Base-by-base conservation (phyloP, 2,888 invertebrate genomes). In the Bimastos eiseni region DNA sequence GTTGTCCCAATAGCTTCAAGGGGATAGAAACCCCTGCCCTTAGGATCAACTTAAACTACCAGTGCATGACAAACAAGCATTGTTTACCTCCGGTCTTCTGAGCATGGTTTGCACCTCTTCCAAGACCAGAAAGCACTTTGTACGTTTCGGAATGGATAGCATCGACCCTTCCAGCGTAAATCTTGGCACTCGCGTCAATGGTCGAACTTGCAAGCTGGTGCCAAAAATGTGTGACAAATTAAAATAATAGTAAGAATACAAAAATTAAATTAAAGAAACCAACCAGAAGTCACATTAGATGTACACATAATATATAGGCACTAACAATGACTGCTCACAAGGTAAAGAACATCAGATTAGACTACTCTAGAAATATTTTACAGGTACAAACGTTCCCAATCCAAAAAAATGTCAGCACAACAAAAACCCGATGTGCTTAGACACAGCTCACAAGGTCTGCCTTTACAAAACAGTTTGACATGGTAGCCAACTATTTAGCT, bases 121-220 rank as follows among this genome's bases (percentile, higher is more conserved):
- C 92, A 49, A 92, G 91, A 21, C 92, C 92, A 91, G 94, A 93
- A 34, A 95, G 93, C 95, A 98, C 97, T 94, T 97, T 97, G 92
- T 97, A 95, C 1, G 97, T 97, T 94, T 97, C 97, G 88, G 96
- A 96, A 94, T 98, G 97, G 21, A 98, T 96, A 83, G 97, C 97
- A 95, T 98, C 98, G 0, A 98, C 98, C 91, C 98, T 96, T 91
- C 97, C 96, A 0, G 97, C 97, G 95, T 98, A 98, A 90, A 98
- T 98, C 94, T 97, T 97, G 0, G 97, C 96, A 19, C 98, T 97
- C 0, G 98, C 98, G 94, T 98, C 98, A 89, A 98, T 95, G 0
- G 98, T 97, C 0, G 97, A 97, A 89, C 97, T 97, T 1, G 97
- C 98, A 24, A 97, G 96, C 96, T 97, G 92, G 91, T 91, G 86